A percentile compares a stretch with the other conserved stretches of the same genome.
Evolutionary conservation across 2,888 invertebrate species (phyloP).

Genomic region (Periphyllus acericola): DNA sequence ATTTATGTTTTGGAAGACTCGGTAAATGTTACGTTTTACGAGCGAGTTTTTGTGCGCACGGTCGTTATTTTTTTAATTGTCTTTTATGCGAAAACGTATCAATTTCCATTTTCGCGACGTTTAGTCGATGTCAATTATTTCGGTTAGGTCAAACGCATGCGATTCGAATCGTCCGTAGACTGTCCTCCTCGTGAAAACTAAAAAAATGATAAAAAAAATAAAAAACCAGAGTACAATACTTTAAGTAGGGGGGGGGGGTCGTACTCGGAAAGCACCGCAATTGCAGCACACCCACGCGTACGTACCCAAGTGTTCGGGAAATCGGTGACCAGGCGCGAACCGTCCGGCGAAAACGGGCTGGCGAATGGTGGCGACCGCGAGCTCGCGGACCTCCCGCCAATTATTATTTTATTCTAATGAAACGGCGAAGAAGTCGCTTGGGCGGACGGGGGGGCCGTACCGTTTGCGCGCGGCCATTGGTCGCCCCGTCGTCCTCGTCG

Average conservation of each 20-base stretch:
- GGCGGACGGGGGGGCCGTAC: slow-evolving; percentile 62
- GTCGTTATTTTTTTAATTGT: slow-evolving; percentile 49
- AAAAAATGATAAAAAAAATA: no score
- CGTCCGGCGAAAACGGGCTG: slow-evolving; percentile 31
- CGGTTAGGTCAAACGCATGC: no score
- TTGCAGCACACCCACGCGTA: no score
- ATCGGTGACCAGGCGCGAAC: background rate
- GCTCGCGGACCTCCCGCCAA: slow-evolving; percentile 61
- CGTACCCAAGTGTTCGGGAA: no score
- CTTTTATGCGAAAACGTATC: background rate
- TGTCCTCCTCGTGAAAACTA: no score
- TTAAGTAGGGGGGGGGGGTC: no score
- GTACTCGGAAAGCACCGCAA: no score
- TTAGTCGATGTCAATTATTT: background rate
- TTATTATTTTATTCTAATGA: slow-evolving; percentile 62
- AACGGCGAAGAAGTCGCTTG: slow-evolving; percentile 57
- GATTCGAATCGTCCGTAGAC: no score
- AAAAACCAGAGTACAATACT: no score
- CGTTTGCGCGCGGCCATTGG: slow-evolving; percentile 61
- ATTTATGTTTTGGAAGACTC: slow-evolving; percentile 55
- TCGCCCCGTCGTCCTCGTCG: slow-evolving; percentile 42
- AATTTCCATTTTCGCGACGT: slow-evolving; percentile 20
- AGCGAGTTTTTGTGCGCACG: slow-evolving; percentile 12
- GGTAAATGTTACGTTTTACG: slow-evolving; percentile 51
- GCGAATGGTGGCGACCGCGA: slow-evolving; percentile 58